These are phyloP conservation scores for Drosophila falleni DNA, from an alignment of 2,888 invertebrate species.

Conservation along the genomic window DNA sequence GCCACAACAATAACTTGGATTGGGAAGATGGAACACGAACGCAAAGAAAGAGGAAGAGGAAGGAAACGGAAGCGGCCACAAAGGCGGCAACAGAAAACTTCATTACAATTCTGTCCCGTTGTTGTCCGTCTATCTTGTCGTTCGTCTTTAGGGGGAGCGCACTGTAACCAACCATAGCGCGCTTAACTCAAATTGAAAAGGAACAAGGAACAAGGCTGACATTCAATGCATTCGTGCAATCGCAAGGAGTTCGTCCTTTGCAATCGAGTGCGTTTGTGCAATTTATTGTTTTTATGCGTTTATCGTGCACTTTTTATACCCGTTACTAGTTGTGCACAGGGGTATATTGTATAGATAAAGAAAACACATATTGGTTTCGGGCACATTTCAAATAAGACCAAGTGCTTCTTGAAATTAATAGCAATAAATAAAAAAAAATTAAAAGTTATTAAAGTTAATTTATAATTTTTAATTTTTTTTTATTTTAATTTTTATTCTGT, in stretches of 20 bases:
- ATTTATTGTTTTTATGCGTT: constrained; percentile 82
- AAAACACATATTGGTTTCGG: no score
- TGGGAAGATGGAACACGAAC: background rate
- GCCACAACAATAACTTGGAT: constrained; percentile 47
- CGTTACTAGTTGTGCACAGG: background rate
- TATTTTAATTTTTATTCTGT: no score
- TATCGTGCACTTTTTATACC: constrained; percentile 70
- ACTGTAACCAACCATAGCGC: constrained; percentile 62
- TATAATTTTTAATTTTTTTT: no score
- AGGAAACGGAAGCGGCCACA: constrained; percentile 56
- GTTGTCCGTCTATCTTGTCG: constrained; percentile 18
- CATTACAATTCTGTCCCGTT: constrained; percentile 55
- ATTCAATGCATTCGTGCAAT: constrained; percentile 53
- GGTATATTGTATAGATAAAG: background rate
- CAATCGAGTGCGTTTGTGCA: constrained; percentile 60
- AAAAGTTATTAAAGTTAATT: no score
- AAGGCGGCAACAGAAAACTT: constrained; percentile 66
- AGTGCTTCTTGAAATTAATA: no score
- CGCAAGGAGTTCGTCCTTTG: constrained; percentile 18
- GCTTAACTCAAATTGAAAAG: constrained; percentile 75
- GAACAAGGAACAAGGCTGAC: constrained; percentile 44
- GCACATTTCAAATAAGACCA: no score
- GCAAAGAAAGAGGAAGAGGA: background rate
- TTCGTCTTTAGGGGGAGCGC: constrained; percentile 11
- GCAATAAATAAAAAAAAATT: no score